Conservation (phyloP, 2,797 vertebrate genomes). For the Acomys russatus region DNA sequence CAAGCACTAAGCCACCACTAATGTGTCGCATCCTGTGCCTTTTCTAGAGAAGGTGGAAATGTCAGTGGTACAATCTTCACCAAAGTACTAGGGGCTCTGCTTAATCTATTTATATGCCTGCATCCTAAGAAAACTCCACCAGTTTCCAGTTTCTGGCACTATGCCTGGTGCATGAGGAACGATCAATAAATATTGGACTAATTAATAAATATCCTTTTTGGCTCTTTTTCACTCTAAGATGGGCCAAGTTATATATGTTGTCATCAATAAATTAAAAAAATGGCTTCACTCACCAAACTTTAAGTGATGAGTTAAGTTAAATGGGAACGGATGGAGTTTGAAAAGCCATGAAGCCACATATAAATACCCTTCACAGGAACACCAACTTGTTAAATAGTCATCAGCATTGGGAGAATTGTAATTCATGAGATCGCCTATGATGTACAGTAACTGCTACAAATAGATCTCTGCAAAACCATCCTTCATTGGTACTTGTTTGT, state of each 20-base stretch:
- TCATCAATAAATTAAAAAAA: not conserved
- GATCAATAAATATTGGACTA: not conserved
- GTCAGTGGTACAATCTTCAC: not conserved
- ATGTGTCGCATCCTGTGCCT: not conserved
- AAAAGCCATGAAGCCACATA: not conserved
- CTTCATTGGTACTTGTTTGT: not conserved
- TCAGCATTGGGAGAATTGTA: not conserved
- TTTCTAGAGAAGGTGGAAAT: not conserved
- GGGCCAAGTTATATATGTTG: not conserved
- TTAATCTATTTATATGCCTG: not conserved
- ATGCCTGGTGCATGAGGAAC: not conserved
- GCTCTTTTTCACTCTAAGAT: not conserved
- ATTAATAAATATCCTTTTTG: not conserved
- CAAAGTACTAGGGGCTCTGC: fast-evolving
- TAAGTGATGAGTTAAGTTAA: not conserved
- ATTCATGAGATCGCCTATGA: not conserved
- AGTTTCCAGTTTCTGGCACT: not conserved
- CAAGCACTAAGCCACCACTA: too few species aligned
- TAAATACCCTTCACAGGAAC: not conserved
- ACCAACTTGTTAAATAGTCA: not conserved
- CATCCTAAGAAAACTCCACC: not conserved
- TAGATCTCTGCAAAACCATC: too few species aligned
- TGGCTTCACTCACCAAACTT: not conserved
- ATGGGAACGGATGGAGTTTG: not conserved
- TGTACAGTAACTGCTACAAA: fast-evolving